Conservation (phyloP, 92 coral and sea anemone genomes). For the Umimayanthus chanpuru region DNA sequence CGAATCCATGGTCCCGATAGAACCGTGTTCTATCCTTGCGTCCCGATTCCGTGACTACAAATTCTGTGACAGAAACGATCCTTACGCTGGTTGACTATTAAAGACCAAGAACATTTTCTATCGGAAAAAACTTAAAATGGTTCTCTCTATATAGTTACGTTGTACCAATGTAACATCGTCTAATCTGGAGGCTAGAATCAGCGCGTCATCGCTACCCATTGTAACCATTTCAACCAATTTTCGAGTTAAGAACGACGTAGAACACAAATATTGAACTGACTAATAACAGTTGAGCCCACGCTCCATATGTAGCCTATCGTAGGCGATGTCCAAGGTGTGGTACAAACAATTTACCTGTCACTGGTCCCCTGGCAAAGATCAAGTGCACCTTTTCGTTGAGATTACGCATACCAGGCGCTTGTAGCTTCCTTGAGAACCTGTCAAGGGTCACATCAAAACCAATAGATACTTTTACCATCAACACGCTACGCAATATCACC, state of each 20-base stretch:
- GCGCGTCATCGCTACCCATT: background rate
- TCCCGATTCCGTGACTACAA: too few relatives aligned
- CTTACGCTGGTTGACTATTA: too few relatives aligned
- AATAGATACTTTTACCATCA: background rate
- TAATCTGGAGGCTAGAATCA: too few relatives aligned
- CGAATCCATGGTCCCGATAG: too few relatives aligned
- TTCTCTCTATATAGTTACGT: too few relatives aligned
- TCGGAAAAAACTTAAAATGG: too few relatives aligned
- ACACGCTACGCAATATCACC: background rate
- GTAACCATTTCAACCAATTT: background rate
- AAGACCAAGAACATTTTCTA: too few relatives aligned
- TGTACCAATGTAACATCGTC: too few relatives aligned
- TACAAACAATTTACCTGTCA: constrained; percentile 7
- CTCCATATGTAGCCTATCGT: background rate
- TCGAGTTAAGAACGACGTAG: background rate
- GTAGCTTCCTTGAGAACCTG: constrained; percentile 8
- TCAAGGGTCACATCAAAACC: background rate
- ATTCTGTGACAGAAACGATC: too few relatives aligned
- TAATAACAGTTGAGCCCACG: background rate
- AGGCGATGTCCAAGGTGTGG: background rate
- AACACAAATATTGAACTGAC: background rate
- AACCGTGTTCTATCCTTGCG: too few relatives aligned
- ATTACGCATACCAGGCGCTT: constrained; percentile 18
- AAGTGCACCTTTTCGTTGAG: constrained; percentile 19
- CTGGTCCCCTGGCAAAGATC: constrained; percentile 39